Percentiles rank a stretch among this genome's conserved stretches.
phyloP scores from a whole-genome alignment of 2,888 invertebrate genomes.

The Acanthosepion lycidas region DNA sequence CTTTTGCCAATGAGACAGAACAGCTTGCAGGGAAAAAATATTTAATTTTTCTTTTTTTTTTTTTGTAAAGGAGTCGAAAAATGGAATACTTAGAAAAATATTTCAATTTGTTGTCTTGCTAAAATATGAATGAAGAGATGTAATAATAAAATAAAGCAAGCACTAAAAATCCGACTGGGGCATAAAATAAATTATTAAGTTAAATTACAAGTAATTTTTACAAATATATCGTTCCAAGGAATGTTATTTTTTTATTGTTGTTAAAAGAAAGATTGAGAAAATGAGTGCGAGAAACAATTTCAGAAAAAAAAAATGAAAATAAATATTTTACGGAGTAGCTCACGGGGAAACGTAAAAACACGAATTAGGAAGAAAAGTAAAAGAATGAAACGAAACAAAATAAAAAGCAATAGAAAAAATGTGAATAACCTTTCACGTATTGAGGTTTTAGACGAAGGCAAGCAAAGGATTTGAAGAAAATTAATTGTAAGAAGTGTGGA shows the following conservation, averaged over 20 bases:
- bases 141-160: background rate
- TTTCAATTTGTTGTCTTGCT: background rate
- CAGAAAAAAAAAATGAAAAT: background rate
- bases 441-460: conserved; percentile 7
- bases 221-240: background rate
- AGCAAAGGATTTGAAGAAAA: background rate
- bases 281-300: background rate
- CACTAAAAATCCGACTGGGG: background rate
- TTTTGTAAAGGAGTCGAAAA: background rate
- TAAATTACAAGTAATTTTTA: conserved; percentile 2
- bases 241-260: background rate
- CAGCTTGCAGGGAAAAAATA: background rate
- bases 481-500: background rate
- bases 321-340: background rate
- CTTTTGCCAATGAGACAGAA: background rate
- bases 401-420: background rate
- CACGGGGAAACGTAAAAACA: background rate
- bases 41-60: background rate
- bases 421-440: background rate
- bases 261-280: background rate
- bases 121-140: background rate
- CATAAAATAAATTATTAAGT: background rate
- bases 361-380: background rate
- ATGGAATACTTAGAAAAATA: background rate
- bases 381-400: background rate